Base-by-base conservation (phyloP, 1,140 invertebrate genomes). In the Pantala flavescens region DNA sequence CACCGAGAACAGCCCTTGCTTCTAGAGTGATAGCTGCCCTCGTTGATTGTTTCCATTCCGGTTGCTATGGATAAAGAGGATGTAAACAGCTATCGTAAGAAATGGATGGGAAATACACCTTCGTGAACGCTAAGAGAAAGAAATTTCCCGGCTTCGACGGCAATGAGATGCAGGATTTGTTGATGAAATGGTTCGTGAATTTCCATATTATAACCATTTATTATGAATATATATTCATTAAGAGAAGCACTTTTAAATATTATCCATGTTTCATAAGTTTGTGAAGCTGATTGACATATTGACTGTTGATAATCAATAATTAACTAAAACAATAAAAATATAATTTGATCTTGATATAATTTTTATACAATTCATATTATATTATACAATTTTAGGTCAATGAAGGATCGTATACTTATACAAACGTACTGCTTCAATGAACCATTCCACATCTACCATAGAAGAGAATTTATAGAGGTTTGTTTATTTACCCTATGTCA, bases 401-500 rank as follows among this genome's bases (percentile, higher is more conserved):
- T 84, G 16, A 80, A 80, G 36, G 78, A 78, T 19, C 80, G 81
- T 75, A 78, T 85, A 7, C 75, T 78, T 36, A 77, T 84, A 10
- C 83, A 85, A 75, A 79, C 81, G 76, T 85, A 82, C 78, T 79
- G 79, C 21, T 85, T 85, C 55, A 85, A 84, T 74, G 82, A 84
- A 79, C 73, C 77, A 19, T 84, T 84, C 79, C 80, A 84, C 14
- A 77, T 77, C 9, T 84, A 84, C 76, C 76, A 84, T 24, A 83
- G 83, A 75, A 81, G 83, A 79, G 79, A 83, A 24, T 78, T 85
- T 24, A 79, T 79, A 24, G 80, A 84, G 79, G 83, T 84, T 80
- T 80, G 76, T 77, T n/a, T n/a, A 49, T 49, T 49, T 49, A 11
- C 43, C 43, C 43, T 16, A 49, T 11, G 43, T 16, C 43, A 49